phyloP scores from a whole-genome alignment of 2,888 invertebrate genomes.

The Hemaris fuciformis region DNA sequence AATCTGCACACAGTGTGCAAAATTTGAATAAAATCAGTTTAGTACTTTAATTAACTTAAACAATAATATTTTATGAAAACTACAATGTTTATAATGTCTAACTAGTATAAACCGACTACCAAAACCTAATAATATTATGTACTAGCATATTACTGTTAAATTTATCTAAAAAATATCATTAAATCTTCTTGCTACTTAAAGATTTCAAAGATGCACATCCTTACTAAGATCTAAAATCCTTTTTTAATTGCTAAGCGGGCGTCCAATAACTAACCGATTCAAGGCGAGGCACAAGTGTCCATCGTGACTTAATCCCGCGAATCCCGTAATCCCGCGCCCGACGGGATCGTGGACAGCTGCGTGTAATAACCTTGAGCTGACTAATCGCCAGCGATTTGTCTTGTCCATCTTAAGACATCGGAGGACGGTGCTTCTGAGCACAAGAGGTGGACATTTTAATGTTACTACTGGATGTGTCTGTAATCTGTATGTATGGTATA shows the following conservation, averaged over 20 bases:
- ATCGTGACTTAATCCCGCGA: background rate
- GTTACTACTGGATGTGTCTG: background rate
- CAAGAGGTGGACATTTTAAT: background rate
- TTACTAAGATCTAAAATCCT: background rate
- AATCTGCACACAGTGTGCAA: too few species aligned
- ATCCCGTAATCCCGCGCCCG: constrained; percentile 2
- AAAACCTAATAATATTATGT: too few species aligned
- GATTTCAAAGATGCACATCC: background rate
- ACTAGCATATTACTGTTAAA: too few species aligned
- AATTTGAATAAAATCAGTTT: too few species aligned
- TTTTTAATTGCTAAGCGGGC: background rate
- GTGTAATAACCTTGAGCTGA: constrained; percentile 2
- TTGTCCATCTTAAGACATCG: constrained; percentile 9
- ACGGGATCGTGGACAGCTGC: constrained; percentile 11
- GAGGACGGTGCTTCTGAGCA: background rate
- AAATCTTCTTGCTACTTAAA: background rate
- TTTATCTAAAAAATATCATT: too few species aligned
- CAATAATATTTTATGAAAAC: too few species aligned
- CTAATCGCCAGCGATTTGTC: constrained; percentile 10
- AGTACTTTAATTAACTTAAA: too few species aligned
- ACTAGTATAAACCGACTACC: too few species aligned
- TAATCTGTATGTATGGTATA: background rate
- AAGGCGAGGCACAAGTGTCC: background rate
- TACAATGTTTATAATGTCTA: too few species aligned
- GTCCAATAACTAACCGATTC: background rate